These are phyloP conservation scores for Lysiphlebus fabarum DNA, from an alignment of 1,140 invertebrate genomes.

Conservation along the genomic window DNA sequence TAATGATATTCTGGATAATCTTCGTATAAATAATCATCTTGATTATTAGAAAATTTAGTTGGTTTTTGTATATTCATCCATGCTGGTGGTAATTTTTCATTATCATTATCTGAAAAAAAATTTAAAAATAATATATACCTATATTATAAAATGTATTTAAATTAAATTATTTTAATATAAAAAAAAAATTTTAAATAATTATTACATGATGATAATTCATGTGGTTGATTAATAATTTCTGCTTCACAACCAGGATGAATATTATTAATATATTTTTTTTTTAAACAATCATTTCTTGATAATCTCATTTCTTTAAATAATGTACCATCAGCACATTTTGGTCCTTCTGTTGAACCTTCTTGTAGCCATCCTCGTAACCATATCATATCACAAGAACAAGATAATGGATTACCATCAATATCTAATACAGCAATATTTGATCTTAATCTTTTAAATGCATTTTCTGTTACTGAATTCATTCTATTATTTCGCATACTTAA, in stretches of 20 bases:
- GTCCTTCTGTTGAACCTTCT: conserved; percentile 67
- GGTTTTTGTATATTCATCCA: conserved; percentile 42
- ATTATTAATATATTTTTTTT: conserved; percentile 55
- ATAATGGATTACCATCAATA: conserved; percentile 80
- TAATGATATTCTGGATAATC: conserved; percentile 74
- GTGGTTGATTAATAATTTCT: conserved; percentile 57
- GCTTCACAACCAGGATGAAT: conserved; percentile 63
- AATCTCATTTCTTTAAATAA: conserved; percentile 68
- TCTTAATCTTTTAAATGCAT: conserved; percentile 70
- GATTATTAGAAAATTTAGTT: conserved; percentile 62
- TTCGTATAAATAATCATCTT: conserved; percentile 75
- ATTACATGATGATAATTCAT: conserved; percentile 33
- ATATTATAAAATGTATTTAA: too few species aligned
- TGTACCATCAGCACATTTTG: conserved; percentile 72
- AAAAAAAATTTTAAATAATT: conserved; percentile 5
- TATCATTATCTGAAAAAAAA: conserved; percentile 29
- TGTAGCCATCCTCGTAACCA: conserved; percentile 81
- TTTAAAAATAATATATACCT: conserved; percentile 8
- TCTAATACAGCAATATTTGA: conserved; percentile 79
- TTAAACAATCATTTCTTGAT: conserved; percentile 64
- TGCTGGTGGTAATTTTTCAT: conserved; percentile 25
- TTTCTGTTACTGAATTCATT: conserved; percentile 70
- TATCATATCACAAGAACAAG: conserved; percentile 74
- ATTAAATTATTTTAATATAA: conserved; percentile 1
- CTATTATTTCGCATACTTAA: conserved; percentile 77